Conservation (phyloP, 2,113 vertebrate species). For the Diadophis punctatus region DNA sequence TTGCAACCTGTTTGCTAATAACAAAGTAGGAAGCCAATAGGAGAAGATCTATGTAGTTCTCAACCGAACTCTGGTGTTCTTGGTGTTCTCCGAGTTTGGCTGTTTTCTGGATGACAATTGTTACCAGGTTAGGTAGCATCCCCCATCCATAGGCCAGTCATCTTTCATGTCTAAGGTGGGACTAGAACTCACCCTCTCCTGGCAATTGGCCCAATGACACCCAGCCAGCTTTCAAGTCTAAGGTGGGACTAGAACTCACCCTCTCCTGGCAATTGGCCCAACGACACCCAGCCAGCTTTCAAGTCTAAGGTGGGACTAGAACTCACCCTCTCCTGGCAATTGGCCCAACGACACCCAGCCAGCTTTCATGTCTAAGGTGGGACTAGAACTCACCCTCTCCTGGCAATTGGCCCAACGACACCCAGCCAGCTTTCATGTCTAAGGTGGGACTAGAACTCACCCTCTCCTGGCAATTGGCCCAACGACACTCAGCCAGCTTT, state of each 20-base stretch:
- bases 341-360: not conserved
- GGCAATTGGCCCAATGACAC: no score
- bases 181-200: not conserved
- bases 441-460: not conserved
- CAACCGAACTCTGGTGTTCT: not conserved
- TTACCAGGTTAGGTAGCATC: not conserved
- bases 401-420: not conserved
- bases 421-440: not conserved
- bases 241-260: not conserved
- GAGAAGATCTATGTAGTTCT: not conserved
- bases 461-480: not conserved
- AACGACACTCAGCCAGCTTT: not conserved
- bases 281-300: not conserved
- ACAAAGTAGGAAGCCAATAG: not conserved
- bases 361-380: not conserved
- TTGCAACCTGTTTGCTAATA: not conserved
- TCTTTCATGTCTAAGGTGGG: not conserved
- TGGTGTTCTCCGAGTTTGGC: not conserved
- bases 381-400: not conserved
- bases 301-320: not conserved
- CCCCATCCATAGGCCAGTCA: not conserved
- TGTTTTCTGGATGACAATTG: not conserved
- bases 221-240: no score
- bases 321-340: not conserved
- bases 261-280: not conserved